Evolutionary conservation across 64 coral and sea anemone species (phyloP).

Genomic region (Montipora sp.): DNA sequence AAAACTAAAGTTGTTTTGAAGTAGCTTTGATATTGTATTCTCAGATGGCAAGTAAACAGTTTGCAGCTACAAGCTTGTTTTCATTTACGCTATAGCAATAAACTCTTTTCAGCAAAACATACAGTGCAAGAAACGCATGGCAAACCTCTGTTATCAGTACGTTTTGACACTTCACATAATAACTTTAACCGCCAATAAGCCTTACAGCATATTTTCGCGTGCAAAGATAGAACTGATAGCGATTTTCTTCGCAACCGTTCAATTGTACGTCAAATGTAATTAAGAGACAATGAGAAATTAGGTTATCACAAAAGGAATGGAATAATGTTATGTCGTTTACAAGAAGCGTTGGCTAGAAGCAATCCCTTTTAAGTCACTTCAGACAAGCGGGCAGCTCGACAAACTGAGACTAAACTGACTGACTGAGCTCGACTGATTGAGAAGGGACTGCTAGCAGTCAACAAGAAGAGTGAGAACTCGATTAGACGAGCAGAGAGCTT

Average conservation of each 20-base stretch:
- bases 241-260: neutral
- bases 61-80: neutral
- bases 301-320: neutral
- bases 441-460: too few relatives aligned
- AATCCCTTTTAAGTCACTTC: too few relatives aligned
- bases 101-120: neutral
- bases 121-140: neutral
- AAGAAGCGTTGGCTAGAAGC: too few relatives aligned
- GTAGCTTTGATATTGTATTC: neutral
- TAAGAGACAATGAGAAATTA: slow-evolving; percentile 34
- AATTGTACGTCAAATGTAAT: slow-evolving; percentile 21
- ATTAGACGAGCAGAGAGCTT: neutral
- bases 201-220: neutral
- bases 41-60: slow-evolving; percentile 17
- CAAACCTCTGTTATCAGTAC: neutral
- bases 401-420: too few relatives aligned
- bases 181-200: slow-evolving; percentile 40
- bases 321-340: neutral
- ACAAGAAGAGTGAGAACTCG: neutral
- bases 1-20: neutral
- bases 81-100: neutral
- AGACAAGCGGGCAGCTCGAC: too few relatives aligned
- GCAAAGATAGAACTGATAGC: slow-evolving; percentile 32
- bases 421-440: too few relatives aligned
- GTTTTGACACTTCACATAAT: slow-evolving; percentile 25